Conservation (phyloP, 2,113 vertebrate species). For the Archocentrus centrarchus region DNA sequence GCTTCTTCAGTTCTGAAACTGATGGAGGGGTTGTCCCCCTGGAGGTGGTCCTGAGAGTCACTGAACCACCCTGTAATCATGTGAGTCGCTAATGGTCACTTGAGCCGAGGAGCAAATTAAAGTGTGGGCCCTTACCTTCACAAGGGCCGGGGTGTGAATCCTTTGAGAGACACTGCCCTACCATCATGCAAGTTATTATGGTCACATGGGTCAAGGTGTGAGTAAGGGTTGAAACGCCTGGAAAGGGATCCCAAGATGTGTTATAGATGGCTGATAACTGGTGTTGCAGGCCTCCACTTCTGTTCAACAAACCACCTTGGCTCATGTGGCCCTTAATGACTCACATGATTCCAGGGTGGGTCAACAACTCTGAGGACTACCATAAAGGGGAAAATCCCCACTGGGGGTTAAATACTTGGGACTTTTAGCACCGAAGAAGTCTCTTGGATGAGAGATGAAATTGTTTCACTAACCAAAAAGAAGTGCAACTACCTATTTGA, state of each 20-base stretch:
- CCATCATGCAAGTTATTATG: background rate
- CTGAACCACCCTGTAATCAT: background rate
- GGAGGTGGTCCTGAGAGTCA: background rate
- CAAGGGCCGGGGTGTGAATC: background rate
- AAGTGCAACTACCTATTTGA: background rate
- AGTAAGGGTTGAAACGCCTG: background rate
- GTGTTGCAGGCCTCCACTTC: background rate
- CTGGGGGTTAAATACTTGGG: background rate
- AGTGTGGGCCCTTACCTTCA: background rate
- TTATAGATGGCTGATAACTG: background rate
- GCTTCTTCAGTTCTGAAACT: background rate
- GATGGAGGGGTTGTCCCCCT: background rate
- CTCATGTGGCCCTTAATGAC: background rate
- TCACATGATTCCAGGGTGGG: background rate
- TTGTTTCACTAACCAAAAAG: background rate
- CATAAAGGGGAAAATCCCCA: background rate
- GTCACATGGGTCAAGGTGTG: background rate
- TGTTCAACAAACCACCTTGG: background rate
- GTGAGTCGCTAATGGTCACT: background rate
- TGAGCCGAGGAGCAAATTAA: background rate
- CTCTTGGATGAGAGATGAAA: background rate
- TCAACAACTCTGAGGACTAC: background rate
- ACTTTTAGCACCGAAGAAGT: background rate
- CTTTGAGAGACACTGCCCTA: background rate
- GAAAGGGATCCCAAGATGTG: background rate